A percentile compares a stretch with the other conserved stretches of the same genome.
Evolutionary conservation across 2,888 invertebrate genomes (phyloP).

Genomic region (Drosophila lutescens): DNA sequence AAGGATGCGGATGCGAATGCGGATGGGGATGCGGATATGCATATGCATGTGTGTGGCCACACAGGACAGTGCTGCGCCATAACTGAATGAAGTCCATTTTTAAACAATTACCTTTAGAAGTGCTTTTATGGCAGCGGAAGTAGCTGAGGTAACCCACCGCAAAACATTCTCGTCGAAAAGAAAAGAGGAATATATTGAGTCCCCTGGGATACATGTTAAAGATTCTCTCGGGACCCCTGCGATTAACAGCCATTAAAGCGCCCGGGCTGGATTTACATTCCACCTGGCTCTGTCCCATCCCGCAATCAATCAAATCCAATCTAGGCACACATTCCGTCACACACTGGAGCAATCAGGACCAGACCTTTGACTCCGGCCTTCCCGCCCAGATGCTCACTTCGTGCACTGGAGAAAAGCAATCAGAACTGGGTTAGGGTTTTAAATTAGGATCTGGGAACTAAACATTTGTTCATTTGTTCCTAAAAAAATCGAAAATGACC

Average conservation of each 20-base stretch:
- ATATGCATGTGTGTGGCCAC: conserved; percentile 26
- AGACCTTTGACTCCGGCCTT: conserved; percentile 4
- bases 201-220: neutral
- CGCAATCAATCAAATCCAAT: conserved; percentile 19
- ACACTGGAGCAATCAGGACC: conserved; percentile 4
- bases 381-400: neutral
- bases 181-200: neutral
- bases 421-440: neutral
- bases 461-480: no score
- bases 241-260: conserved; percentile 1
- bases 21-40: conserved; percentile 24
- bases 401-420: conserved; percentile 14
- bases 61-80: conserved; percentile 48
- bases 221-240: neutral
- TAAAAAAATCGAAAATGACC: no score
- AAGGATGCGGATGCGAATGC: conserved; percentile 4
- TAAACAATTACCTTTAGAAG: conserved; percentile 74
- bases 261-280: neutral
- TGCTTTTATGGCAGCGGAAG: conserved; percentile 71
- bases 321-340: conserved; percentile 10
- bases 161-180: neutral
- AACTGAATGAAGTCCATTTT: conserved; percentile 76
- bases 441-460: neutral
- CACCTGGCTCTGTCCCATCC: no score
- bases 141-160: conserved; percentile 41